Base-by-base conservation (phyloP, 2,888 invertebrate genomes). In the Agapostemon virescens region DNA sequence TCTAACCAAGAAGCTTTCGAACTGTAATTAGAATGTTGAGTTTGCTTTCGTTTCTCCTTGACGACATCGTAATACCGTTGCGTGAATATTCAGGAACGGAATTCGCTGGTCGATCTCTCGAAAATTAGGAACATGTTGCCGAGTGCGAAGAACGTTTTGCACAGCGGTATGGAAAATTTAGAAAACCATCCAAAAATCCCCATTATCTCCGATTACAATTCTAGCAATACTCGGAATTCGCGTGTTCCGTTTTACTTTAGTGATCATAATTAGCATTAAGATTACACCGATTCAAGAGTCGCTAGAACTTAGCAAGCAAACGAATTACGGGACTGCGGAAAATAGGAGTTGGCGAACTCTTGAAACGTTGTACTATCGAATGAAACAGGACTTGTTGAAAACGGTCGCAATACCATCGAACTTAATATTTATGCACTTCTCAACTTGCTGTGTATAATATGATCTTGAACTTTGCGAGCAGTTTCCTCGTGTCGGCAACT, bases 201-300 rank as follows among this genome's bases (percentile, higher is more conserved):
- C 71, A 63, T 71, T 64, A 64, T 30, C 63, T 20, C 45, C 36
- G 23, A 49, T 38, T 64, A 13, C 64, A 20, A 63, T 64, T 13
- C 26, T 4, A 23, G 20, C 45, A 33, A 20, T 20, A 49, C 38
- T 15, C 72, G n/a, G 45, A 20, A 63, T 26, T 36, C 26, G 20
- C 20, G 17, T 49, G 36, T 36, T 20, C 63, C 33, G 17, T 23
- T 63, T 45, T 64, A 63, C 72, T 72, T 72, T 49, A 30, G 45
- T 49, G 64, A 72, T 72, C 64, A 64, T 63, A 61, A 72, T 72
- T 72, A 72, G 36, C 63, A 63, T 64, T 72, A 64, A 63, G 63
- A 72, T 72, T 26, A 26, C n/a, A 26, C 42, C 72, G 64, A 49
- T 64, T 49, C 72, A 36, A 33, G 23, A 36, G 13, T 55, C 69